Base-by-base conservation (phyloP, 1,140 invertebrate species). In the Amphibalanus amphitrite region DNA sequence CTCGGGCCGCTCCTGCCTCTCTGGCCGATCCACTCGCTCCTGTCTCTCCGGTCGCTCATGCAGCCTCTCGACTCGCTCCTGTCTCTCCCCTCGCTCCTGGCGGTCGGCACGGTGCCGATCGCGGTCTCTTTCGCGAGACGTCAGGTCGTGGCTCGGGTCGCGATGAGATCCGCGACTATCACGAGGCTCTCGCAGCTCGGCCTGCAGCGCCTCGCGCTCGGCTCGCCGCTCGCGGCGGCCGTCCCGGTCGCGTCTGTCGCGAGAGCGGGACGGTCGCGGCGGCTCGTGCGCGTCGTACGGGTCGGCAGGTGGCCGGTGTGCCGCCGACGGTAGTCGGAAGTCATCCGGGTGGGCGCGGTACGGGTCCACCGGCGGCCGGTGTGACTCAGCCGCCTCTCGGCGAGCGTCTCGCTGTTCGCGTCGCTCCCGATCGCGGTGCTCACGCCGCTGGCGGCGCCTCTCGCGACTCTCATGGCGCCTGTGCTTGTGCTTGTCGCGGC, bases 381-480 rank as follows among this genome's bases (percentile, higher is more conserved):
- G 47, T 1, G 47, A 8, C 10, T 59, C 47, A 8, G 6, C 13
- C 6, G 6, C 13, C 6, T 59, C 13, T 1, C 47, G 47, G 6
- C 20, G 47, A 1, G 47, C 47, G 47, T 59, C 47, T 4, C 33
- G 33, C 33, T 38, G 33, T 15, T 38, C 33, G 33, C 33, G 33
- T 15, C 33, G 33, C 33, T 38, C 33, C 4, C 33, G 33, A 15
- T 38, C 33, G 65, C n/a, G 26, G n/a, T 28, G 26, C 26, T 67
- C 65, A 67, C 73, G 74, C 71, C 67, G 71, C 68, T 69, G 72
- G 68, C 72, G 80, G 76, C 76, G 76, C 67, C 75, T 78, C 73
- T 38, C 75, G 70, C 67, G 73, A 71, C 73, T 78, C 75, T 73
- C 74, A 23, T 71, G 71, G 17, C 68, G 70, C 30, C 70, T 38